Conservation (phyloP, 2,797 vertebrate species). For the Silurus aristotelis region DNA sequence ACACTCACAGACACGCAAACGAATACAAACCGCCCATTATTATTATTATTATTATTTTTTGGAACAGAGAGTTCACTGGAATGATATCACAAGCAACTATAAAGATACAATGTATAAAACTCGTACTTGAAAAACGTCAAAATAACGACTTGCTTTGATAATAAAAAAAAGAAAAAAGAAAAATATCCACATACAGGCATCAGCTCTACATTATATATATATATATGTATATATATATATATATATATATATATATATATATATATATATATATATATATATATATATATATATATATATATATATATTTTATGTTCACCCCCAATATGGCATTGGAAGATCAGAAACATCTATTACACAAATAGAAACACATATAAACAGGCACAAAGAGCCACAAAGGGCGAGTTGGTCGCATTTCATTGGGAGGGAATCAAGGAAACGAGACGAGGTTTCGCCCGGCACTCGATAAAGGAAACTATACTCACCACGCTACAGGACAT, state of each 20-base stretch:
- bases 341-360: conserved; percentile 79
- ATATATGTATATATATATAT: conserved; percentile 65
- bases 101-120: conserved; percentile 86
- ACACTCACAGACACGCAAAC: conserved; percentile 69
- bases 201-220: conserved; percentile 75
- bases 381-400: conserved; percentile 73
- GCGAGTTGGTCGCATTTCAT: conserved; percentile 77
- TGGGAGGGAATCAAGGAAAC: conserved; percentile 84
- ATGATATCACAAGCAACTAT: conserved; percentile 83
- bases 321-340: conserved; percentile 77
- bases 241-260: conserved; percentile 71
- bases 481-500: conserved; percentile 86
- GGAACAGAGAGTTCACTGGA: conserved; percentile 79
- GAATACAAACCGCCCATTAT: conserved; percentile 71
- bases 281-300: conserved; percentile 59
- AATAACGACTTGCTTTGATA: conserved; percentile 66
- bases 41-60: conserved; percentile 19
- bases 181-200: conserved; percentile 78
- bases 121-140: conserved; percentile 76
- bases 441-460: conserved; percentile 70
- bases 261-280: conserved; percentile 67
- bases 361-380: conserved; percentile 79
- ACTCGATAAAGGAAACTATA: conserved; percentile 76
- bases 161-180: conserved; percentile 50
- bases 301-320: conserved; percentile 65